phyloP scores from a whole-genome alignment of 1,140 invertebrate species.

The Conus betulinus region DNA sequence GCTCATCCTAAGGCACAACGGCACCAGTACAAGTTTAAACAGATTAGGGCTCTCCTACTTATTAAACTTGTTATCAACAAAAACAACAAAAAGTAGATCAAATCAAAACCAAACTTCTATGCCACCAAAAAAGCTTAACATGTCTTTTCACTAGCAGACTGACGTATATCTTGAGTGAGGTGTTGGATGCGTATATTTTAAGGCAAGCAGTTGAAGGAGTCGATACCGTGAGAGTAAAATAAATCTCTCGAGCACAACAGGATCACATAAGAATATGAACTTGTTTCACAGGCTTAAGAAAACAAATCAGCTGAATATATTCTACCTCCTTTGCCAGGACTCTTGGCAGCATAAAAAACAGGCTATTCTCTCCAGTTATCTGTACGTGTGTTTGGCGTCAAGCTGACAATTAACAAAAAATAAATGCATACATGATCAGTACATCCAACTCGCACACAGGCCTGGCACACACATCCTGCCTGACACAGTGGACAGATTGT shows the following conservation, averaged over 20 bases:
- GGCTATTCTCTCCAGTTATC: background rate
- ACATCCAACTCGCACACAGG: background rate
- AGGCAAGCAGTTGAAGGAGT: too few relatives aligned
- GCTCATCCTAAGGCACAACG: constrained; percentile 6
- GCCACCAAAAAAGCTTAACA: background rate
- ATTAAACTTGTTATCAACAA: background rate
- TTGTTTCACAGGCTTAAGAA: too few relatives aligned
- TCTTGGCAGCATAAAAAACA: background rate
- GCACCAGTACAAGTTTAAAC: background rate
- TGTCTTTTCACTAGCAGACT: too few relatives aligned
- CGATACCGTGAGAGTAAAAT: too few relatives aligned
- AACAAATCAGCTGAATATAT: too few relatives aligned
- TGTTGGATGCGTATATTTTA: too few relatives aligned
- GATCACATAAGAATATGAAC: too few relatives aligned
- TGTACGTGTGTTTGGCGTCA: background rate
- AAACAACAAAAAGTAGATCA: background rate
- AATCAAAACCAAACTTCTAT: background rate
- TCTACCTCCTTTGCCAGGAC: background rate
- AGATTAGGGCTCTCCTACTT: background rate
- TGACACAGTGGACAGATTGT: background rate
- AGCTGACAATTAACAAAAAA: constrained; percentile 1
- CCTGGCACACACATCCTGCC: background rate
- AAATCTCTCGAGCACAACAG: too few relatives aligned
- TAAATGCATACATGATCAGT: background rate
- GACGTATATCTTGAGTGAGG: too few relatives aligned